Evolutionary conservation across 1,140 invertebrate species (phyloP), one percentile per base, ranked within the genome.

Genomic region (Psilanteris sp.): DNA sequence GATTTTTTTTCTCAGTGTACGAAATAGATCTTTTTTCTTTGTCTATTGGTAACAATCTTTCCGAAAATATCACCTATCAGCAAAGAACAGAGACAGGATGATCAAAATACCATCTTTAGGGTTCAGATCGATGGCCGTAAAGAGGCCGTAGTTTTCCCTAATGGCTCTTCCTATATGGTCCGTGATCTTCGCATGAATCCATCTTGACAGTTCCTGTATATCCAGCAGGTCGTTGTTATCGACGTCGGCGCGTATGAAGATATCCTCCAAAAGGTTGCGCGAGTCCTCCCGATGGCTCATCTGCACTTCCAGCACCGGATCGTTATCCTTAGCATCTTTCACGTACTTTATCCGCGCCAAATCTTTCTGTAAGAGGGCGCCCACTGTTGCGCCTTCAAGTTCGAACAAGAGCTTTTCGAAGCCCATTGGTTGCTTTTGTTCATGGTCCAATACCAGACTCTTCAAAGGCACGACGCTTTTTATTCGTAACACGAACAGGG

Each of bases 71-170:
- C n/a, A n/a, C n/a, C n/a, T n/a, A n/a, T n/a, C n/a, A n/a, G n/a
- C n/a, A n/a, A n/a, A n/a, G n/a, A n/a, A n/a, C n/a, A n/a, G n/a
- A n/a, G n/a, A n/a, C n/a, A n/a, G n/a, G n/a, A n/a, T n/a, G n/a
- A n/a, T n/a, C n/a, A n/a, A n/a, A n/a, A n/a, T 86, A 92, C 94
- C 94, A 86, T 95, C 93, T 62, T 90, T 85, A 0, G 93, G 93
- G 82, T 93, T 90, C 29, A 90, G 91, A 80, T 96, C 94, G 39
- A 96, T 92, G 7, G 90, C 85, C 8, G 90, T 91, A 81, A 96
- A 96, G 16, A 95, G 87, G 0, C 91, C 90, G 43, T 92, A 91
- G 87, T 95, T 96, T 79, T 94, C 93, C 74, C 90, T 86, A 34
- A 93, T 88, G 0, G 94, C 93, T 37, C 91, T 89, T 15, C 92